A percentile compares a stretch with the other conserved stretches of the same genome.
These are phyloP conservation scores for Phoeniculus purpureus DNA, from an alignment of 2,797 vertebrate species.

Conservation along the genomic window DNA sequence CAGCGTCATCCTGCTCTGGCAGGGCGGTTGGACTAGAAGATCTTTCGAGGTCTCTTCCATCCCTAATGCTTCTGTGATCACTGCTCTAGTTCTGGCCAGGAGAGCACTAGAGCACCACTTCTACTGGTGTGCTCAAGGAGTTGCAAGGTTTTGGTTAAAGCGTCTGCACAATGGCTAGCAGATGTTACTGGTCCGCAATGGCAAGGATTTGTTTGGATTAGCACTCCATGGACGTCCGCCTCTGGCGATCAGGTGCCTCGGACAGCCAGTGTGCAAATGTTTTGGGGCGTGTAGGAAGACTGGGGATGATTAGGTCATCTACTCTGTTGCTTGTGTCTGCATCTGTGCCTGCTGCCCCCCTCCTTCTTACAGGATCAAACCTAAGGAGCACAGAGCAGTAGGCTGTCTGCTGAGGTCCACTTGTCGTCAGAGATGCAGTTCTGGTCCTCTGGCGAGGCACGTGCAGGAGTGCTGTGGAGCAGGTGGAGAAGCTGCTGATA, in stretches of 20 bases:
- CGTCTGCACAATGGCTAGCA: not conserved
- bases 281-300: not conserved
- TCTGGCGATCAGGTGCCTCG: not conserved
- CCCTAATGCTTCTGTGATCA: too few species aligned
- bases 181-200: not conserved
- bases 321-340: not conserved
- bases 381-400: not conserved
- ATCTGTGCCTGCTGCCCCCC: rapidly evolving
- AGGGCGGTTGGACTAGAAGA: too few species aligned
- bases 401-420: not conserved
- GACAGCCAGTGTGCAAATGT: not conserved
- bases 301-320: not conserved
- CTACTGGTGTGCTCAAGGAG: not conserved
- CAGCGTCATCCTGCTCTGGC: too few species aligned
- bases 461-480: not conserved
- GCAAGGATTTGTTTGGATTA: slow-evolving; percentile 10
- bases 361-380: not conserved
- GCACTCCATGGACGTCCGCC: not conserved
- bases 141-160: not conserved
- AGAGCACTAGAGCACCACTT: not conserved
- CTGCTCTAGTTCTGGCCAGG: not conserved
- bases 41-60: too few species aligned
- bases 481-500: not conserved
- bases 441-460: not conserved
- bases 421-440: not conserved